A percentile compares a stretch with the other conserved stretches of the same genome.
Evolutionary conservation across 2,888 invertebrate genomes (phyloP).

Genomic region (Orthonevra nobilis): DNA sequence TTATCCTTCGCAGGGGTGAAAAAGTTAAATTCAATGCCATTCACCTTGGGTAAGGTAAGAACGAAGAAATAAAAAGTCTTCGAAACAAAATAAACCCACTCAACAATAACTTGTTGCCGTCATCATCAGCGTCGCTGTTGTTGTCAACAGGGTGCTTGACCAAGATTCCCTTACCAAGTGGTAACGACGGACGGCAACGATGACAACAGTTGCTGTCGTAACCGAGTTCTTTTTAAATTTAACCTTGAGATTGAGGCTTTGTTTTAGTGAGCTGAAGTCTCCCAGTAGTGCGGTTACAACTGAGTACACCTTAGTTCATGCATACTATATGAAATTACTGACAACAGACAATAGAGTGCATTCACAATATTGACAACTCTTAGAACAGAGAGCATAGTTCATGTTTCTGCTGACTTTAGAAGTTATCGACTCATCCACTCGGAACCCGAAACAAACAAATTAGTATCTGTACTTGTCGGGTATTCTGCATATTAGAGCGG

Average conservation of each 20-base stretch:
- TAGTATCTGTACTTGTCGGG: conserved; percentile 15
- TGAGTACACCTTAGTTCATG: conserved; percentile 56
- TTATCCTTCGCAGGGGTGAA: conserved; percentile 15
- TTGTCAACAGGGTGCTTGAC: conserved; percentile 67
- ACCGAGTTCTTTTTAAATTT: conserved; percentile 59
- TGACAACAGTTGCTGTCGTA: conserved; percentile 18
- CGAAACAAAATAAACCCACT: background rate
- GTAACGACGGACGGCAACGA: background rate
- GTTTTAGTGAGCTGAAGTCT: conserved; percentile 43
- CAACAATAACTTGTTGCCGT: background rate
- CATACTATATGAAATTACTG: conserved; percentile 62
- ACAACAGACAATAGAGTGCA: conserved; percentile 41
- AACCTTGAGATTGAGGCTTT: conserved; percentile 64
- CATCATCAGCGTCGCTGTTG: conserved; percentile 2
- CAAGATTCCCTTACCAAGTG: conserved; percentile 52
- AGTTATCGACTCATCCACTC: conserved; percentile 32
- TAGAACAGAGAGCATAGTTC: conserved; percentile 19
- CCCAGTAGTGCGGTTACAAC: conserved; percentile 35
- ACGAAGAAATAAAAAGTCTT: background rate
- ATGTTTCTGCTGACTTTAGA: conserved; percentile 1
- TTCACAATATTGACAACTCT: conserved; percentile 59
- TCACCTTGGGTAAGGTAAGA: background rate
- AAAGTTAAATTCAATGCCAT: conserved; percentile 25
- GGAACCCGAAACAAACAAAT: conserved; percentile 31
- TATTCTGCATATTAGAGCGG: conserved; percentile 29